Evolutionary conservation across 2,797 vertebrate genomes (phyloP).

Genomic region (Eidolon dupreanum): DNA sequence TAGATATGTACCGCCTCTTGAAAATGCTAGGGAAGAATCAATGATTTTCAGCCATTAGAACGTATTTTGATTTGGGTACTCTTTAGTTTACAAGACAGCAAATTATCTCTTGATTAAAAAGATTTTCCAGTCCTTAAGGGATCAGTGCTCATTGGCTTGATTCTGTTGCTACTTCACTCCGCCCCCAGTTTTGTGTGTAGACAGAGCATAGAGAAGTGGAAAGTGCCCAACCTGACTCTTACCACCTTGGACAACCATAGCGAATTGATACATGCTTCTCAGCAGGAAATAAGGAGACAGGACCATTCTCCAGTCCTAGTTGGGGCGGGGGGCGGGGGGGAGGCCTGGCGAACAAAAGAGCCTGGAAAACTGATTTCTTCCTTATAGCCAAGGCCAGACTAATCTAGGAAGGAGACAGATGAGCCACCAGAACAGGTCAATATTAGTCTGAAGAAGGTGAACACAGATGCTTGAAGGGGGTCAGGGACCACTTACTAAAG

Average conservation of each 20-base stretch:
- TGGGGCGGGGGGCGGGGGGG: background rate
- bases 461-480: background rate
- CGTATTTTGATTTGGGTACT: constrained; percentile 1
- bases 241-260: background rate
- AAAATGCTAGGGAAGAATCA: background rate
- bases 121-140: background rate
- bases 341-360: background rate
- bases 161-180: background rate
- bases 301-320: background rate
- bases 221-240: background rate
- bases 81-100: constrained; percentile 9
- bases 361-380: background rate
- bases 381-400: background rate
- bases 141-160: background rate
- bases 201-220: background rate
- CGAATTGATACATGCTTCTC: background rate
- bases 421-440: background rate
- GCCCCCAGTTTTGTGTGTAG: background rate
- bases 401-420: background rate
- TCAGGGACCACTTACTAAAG: background rate
- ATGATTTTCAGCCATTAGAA: constrained; percentile 25
- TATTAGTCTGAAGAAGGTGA: background rate
- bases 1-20: background rate
- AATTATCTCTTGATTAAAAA: constrained; percentile 51
- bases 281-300: background rate